Base-by-base conservation (phyloP, 1,140 invertebrate species). In the Drosophila mayri region DNA sequence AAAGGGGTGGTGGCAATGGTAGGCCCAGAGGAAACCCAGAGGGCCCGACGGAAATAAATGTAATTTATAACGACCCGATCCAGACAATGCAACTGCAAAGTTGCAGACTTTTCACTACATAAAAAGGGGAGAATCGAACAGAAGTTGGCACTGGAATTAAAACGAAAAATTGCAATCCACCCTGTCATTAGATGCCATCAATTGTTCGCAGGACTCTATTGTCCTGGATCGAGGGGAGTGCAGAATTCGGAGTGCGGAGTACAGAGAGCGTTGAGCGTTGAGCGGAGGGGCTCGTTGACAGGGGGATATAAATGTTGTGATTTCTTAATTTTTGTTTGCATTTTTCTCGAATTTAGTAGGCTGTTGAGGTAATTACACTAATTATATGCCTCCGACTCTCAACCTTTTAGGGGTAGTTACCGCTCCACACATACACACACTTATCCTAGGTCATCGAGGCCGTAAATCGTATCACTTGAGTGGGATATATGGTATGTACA, bases 301-400 rank as follows among this genome's bases (percentile, higher is more conserved):
- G 88, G 76, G 81, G 90, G 81, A 88, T 81, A 91, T 91, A 91
- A 91, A 91, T 91, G 88, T 91, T 91, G 90, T 91, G 88, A 91
- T 91, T 91, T 91, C 88, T 91, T 91, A 91, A 91, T 91, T 91
- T 91, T 86, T 91, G 90, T 91, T 91, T 91, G 84, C 83, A 91
- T 91, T 91, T 90, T 91, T 91, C 88, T 85, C 81, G 61, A 88
- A 81, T 88, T 88, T 88, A 85, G 85, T 88, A 85, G 85, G 85
- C 85, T 88, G 85, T 88, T 88, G 86, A 88, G 86, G 81, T 88
- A 88, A 88, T 88, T 88, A 88, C 81, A 81, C 85, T 88, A 88
- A 88, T 88, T 88, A 88, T 88, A 88, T 81, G 64, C 74, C 85
- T 49, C 72, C 49, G 75, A 72, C 58, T 50, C 22, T 38, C 54